These are phyloP conservation scores for Melanchra persicariae DNA, from an alignment of 2,888 invertebrate species.

Conservation along the genomic window DNA sequence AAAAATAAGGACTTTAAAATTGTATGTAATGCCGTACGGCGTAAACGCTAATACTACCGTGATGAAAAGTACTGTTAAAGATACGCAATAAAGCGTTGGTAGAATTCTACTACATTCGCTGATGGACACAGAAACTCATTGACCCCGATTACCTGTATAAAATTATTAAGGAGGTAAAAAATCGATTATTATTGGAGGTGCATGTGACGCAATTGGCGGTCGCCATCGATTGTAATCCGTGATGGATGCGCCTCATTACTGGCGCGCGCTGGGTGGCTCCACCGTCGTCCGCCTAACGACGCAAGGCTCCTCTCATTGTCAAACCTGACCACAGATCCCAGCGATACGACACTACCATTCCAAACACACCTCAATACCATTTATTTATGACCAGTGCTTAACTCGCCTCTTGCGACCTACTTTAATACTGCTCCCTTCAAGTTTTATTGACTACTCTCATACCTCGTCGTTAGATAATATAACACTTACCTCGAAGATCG, in stretches of 20 bases:
- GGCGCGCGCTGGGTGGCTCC: constrained; percentile 83
- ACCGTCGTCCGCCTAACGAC: constrained; percentile 78
- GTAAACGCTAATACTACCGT: too few species aligned
- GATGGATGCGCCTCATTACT: constrained; percentile 87
- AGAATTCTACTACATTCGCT: neutral
- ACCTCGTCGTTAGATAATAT: constrained; percentile 78
- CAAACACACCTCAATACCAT: constrained; percentile 85
- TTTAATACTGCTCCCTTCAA: constrained; percentile 74
- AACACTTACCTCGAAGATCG: constrained; percentile 77
- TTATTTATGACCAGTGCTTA: constrained; percentile 87
- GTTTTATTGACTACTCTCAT: constrained; percentile 79
- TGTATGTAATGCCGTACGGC: too few species aligned
- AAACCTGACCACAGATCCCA: constrained; percentile 80
- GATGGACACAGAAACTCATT: constrained; percentile 1
- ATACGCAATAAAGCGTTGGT: neutral
- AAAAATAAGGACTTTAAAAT: too few species aligned
- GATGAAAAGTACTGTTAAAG: constrained; percentile 2
- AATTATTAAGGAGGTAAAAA: constrained; percentile 34
- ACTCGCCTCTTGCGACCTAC: constrained; percentile 70
- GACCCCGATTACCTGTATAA: constrained; percentile 10
- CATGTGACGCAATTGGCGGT: constrained; percentile 70
- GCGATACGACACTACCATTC: constrained; percentile 82
- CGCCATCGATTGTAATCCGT: constrained; percentile 82
- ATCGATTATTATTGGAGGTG: constrained; percentile 57
- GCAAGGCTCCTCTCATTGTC: constrained; percentile 78